Percentiles rank a stretch among this genome's conserved stretches.
These are phyloP conservation scores for Drosophila anomelani DNA, from an alignment of 2,888 invertebrate genomes.

Conservation along the genomic window DNA sequence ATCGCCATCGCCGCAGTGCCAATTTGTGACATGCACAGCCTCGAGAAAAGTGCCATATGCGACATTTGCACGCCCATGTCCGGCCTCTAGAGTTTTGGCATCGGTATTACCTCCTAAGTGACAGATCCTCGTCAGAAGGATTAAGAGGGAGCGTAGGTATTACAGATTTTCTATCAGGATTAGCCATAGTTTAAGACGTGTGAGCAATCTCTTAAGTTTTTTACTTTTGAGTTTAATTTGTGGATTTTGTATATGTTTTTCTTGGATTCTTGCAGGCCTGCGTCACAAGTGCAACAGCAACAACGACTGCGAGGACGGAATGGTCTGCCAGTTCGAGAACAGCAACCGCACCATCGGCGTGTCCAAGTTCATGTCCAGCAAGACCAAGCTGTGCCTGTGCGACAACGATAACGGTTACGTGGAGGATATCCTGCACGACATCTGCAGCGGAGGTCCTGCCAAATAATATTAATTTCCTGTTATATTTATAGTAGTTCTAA, in stretches of 20 bases:
- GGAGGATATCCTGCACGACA: slow-evolving; percentile 86
- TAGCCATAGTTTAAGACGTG: neutral
- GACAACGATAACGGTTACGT: slow-evolving; percentile 87
- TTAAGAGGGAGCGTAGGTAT: neutral
- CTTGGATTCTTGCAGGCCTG: slow-evolving; percentile 67
- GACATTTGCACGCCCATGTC: slow-evolving; percentile 34
- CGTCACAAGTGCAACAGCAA: slow-evolving; percentile 87
- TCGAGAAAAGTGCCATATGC: slow-evolving; percentile 20
- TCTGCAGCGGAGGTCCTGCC: slow-evolving; percentile 86
- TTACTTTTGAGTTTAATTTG: neutral
- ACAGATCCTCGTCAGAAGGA: slow-evolving; percentile 5
- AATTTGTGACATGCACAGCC: slow-evolving; percentile 70
- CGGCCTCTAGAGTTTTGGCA: slow-evolving; percentile 1
- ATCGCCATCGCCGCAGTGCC: slow-evolving; percentile 61
- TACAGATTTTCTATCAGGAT: neutral
- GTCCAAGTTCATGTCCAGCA: slow-evolving; percentile 83
- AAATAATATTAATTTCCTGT: neutral
- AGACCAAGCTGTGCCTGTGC: slow-evolving; percentile 87
- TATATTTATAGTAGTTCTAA: neutral
- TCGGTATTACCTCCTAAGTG: neutral
- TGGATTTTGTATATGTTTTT: no score
- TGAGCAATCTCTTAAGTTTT: no score
- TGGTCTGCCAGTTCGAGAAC: slow-evolving; percentile 87
- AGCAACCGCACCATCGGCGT: slow-evolving; percentile 85
- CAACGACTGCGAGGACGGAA: slow-evolving; percentile 88